Evolutionary conservation across 2,888 invertebrate species (phyloP).

Genomic region (Eremobia ochroleuca): DNA sequence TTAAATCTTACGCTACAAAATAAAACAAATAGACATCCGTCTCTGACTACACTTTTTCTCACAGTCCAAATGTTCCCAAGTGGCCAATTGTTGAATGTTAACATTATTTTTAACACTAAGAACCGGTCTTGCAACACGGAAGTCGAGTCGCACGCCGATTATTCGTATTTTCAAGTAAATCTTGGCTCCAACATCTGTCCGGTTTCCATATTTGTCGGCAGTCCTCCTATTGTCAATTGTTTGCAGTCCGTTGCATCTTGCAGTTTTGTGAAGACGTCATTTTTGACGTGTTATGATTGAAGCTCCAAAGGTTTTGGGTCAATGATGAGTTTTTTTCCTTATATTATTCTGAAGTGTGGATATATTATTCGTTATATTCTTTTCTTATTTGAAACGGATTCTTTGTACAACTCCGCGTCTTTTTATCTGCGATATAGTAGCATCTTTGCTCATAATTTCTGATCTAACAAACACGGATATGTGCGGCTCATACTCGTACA

Average conservation of each 20-base stretch:
- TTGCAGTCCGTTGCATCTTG: conserved; percentile 72
- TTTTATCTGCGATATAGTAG: background rate
- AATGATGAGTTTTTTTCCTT: conserved; percentile 28
- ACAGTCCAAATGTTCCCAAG: conserved; percentile 62
- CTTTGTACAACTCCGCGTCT: background rate
- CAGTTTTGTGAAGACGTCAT: conserved; percentile 68
- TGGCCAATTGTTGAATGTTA: conserved; percentile 61
- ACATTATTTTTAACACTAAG: conserved; percentile 65
- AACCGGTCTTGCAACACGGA: conserved; percentile 86
- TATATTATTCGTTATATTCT: conserved; percentile 29
- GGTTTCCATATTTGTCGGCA: conserved; percentile 73
- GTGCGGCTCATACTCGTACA: conserved; percentile 5
- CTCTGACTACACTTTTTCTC: conserved; percentile 49
- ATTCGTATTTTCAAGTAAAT: conserved; percentile 84
- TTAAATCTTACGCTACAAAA: conserved; percentile 24
- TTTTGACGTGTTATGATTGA: conserved; percentile 67
- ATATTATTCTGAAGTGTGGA: conserved; percentile 22
- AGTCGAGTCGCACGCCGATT: conserved; percentile 81
- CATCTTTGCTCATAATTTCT: conserved; percentile 16
- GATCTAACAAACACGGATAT: conserved; percentile 21
- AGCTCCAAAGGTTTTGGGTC: conserved; percentile 47
- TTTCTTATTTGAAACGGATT: conserved; percentile 7
- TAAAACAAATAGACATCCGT: conserved; percentile 38
- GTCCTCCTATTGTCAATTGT: conserved; percentile 72
- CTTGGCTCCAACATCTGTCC: conserved; percentile 77